Evolutionary conservation across 2,888 invertebrate genomes (phyloP).

Genomic region (Andrena bicolor): DNA sequence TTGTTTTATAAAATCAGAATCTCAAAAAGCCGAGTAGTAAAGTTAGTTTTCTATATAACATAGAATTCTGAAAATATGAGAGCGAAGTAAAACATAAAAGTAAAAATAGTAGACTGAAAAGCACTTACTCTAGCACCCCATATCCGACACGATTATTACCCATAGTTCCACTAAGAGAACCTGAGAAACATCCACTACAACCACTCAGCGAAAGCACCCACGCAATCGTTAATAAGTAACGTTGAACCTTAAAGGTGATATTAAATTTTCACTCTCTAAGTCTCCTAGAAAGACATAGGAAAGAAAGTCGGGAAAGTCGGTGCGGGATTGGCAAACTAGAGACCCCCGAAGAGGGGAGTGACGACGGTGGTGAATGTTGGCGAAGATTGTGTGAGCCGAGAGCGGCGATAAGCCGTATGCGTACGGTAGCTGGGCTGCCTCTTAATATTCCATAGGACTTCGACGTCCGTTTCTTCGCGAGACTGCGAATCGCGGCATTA

Average conservation of each 20-base stretch:
- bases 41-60: no score
- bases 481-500: conserved; percentile 77
- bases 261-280: background rate
- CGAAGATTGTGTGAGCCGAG: conserved; percentile 43
- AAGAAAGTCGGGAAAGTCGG: conserved; percentile 14
- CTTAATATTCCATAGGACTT: conserved; percentile 77
- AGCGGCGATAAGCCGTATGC: conserved; percentile 56
- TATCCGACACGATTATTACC: background rate
- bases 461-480: conserved; percentile 59
- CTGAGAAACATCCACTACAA: background rate
- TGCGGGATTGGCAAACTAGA: conserved; percentile 12
- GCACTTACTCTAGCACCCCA: background rate
- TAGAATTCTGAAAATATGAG: no score
- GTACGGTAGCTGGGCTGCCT: conserved; percentile 47
- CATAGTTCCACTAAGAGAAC: background rate
- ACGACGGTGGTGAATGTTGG: background rate
- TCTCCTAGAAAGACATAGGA: background rate
- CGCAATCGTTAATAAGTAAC: background rate
- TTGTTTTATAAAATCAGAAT: no score
- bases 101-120: no score
- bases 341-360: conserved; percentile 12
- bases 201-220: no score
- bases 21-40: no score
- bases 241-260: conserved; percentile 7
- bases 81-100: no score